Base-by-base conservation (phyloP, 2,113 vertebrate genomes). In the Mirounga angustirostris region DNA sequence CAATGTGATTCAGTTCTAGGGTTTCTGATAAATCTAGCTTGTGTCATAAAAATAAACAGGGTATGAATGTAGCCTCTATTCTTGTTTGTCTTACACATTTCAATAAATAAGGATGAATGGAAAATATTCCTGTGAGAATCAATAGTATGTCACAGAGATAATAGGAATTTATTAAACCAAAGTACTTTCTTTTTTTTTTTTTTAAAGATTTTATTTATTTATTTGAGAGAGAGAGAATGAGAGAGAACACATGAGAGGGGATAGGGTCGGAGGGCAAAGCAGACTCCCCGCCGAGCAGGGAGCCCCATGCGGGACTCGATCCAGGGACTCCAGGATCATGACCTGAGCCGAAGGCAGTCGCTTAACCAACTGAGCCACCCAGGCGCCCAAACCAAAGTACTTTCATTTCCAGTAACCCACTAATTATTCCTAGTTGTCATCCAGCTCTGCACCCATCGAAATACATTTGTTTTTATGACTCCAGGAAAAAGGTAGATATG, bases 41-140 rank as follows among this genome's bases (percentile, higher is more conserved):
- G 13, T 63, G 30, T 81, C 43, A 92, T 65, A 69, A 92, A 97
- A 94, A 65, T 80, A 54, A 82, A 54, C 11, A 15, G 80, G 69
- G 30, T 56, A 81, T 86, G 78, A 94, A 74, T 3, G 0, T 40
- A 69, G 18, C 36, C 76, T 82, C 36, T 7, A 71, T 50, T 92
- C 43, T 81, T 58, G 4, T 69, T 96, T 93, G 91, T 84, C 14
- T 79, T 52, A 0, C 3, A 73, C 24, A 54, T 80, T 81, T 90
- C 2, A 85, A 15, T 92, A 92, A 86, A 59, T 36, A 95, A 92
- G n/a, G 30, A n/a, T 59, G 21, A 69, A 61, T 58, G 24, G 36
- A 96, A 92, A 96, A 74, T 97, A n/a, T 50, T 56, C 33, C 52
- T 79, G 11, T 1, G 50, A 88, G 59, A 63, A 12, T 12, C 26